Percentiles rank a stretch among this genome's conserved stretches.
These are phyloP conservation scores for Gerris lacustris DNA, from an alignment of 2,888 invertebrate genomes.

Conservation along the genomic window DNA sequence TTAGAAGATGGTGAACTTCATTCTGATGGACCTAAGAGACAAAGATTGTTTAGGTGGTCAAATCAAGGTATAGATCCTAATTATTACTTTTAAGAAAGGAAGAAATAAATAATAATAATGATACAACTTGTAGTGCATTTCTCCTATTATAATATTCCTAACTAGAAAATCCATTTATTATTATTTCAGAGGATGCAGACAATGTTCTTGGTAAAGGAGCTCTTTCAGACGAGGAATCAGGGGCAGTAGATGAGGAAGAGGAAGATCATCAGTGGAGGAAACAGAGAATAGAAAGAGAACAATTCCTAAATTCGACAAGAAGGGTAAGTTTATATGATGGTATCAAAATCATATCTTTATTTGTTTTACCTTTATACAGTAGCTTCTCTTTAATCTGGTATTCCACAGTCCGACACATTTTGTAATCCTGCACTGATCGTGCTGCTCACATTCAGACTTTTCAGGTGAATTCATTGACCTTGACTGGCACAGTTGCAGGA, in stretches of 20 bases:
- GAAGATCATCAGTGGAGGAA: constrained; percentile 67
- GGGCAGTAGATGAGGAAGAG: constrained; percentile 57
- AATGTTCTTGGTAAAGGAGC: neutral
- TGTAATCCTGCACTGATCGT: no score
- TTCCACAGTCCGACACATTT: no score
- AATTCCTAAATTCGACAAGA: constrained; percentile 43
- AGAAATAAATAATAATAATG: constrained; percentile 29
- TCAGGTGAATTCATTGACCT: no score
- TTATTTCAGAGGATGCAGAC: neutral
- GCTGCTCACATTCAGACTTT: no score
- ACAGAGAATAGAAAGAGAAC: constrained; percentile 65
- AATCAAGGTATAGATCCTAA: constrained; percentile 47
- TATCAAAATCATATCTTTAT: no score
- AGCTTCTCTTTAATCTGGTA: no score
- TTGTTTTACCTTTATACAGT: no score
- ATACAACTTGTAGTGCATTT: neutral
- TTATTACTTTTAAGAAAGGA: neutral
- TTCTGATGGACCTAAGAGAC: constrained; percentile 58
- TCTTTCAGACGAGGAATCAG: constrained; percentile 39
- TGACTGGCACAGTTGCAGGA: no score
- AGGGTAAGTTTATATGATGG: no score
- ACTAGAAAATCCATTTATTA: constrained; percentile 5
- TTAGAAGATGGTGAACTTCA: constrained; percentile 82
- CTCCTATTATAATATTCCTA: neutral
- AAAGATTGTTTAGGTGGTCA: constrained; percentile 75